Evolutionary conservation across 2,888 invertebrate species (phyloP), one percentile per base, ranked within the genome.

Genomic region (Polietes domitor): DNA sequence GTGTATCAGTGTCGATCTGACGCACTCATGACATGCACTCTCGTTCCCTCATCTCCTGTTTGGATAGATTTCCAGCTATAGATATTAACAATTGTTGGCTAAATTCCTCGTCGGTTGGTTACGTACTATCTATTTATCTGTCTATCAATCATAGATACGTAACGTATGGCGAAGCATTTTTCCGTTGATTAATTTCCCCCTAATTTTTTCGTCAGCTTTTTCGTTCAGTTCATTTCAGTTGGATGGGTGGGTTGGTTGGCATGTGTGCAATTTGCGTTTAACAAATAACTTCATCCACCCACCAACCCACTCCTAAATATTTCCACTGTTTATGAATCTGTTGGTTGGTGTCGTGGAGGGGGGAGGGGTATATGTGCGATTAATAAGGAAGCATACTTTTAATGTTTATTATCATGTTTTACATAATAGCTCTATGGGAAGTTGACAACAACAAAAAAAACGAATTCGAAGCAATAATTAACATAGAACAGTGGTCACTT

Each of bases 321-420:
- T 28, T 7, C 9, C 28, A 41, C 68, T 43, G 17, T 43, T 21
- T 68, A 17, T 37, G 28, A 63, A 17, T 75, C 28, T 68, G 19
- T 10, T 24, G 28, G 26, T n/a, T 53, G 75, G 12, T 21, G 28
- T 43, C n/a, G n/a, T n/a, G n/a, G n/a, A n/a, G n/a, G n/a, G n/a
- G n/a, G n/a, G n/a, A n/a, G n/a, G n/a, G n/a, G n/a, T n/a, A n/a
- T n/a, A 74, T 78, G 2, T 47, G 41, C 70, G 82, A 74, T 83
- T 86, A 80, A 82, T 85, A 85, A 83, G 80, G 71, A 80, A 72
- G 61, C 50, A 75, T 78, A 72, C 78, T 72, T 81, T 83, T 85
- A 84, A 86, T 86, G 85, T 87, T 86, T 82, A 86, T 86, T 87
- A 86, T 85, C 88, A 85, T 89, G 88, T 88, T 87, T 81, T 82